Evolutionary conservation across 2,113 vertebrate genomes (phyloP).

Genomic region (Otocyon megalotis): DNA sequence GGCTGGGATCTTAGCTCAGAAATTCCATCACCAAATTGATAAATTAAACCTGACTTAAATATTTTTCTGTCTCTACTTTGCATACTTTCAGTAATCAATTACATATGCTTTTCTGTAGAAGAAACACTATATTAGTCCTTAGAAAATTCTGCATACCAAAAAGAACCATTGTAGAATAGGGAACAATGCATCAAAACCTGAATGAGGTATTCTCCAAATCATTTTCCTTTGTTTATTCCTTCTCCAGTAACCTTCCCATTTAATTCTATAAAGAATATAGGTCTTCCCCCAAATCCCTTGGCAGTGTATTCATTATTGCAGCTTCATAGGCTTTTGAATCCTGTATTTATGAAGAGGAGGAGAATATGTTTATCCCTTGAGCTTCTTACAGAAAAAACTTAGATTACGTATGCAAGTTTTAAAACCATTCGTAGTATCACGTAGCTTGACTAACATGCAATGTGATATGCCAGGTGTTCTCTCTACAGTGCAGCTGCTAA

Average conservation of each 20-base stretch:
- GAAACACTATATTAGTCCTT: neutral
- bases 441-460: neutral
- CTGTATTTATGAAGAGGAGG: neutral
- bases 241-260: neutral
- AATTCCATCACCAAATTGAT: neutral
- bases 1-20: slow-evolving; percentile 8
- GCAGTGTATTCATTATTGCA: neutral
- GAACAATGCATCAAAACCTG: slow-evolving; percentile 1
- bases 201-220: neutral
- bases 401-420: neutral
- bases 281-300: neutral
- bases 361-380: neutral
- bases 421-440: neutral
- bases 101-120: neutral
- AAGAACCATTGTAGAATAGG: neutral
- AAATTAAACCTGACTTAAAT: neutral
- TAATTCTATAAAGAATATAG: neutral
- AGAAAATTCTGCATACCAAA: neutral
- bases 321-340: slow-evolving; percentile 5
- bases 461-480: neutral
- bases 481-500: neutral
- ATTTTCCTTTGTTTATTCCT: slow-evolving; percentile 22
- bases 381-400: neutral
- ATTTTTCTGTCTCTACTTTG: neutral
- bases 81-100: neutral